These are phyloP conservation scores for Palythoa caribaeorum DNA, from an alignment of 92 coral and sea anemone species.

Conservation along the genomic window DNA sequence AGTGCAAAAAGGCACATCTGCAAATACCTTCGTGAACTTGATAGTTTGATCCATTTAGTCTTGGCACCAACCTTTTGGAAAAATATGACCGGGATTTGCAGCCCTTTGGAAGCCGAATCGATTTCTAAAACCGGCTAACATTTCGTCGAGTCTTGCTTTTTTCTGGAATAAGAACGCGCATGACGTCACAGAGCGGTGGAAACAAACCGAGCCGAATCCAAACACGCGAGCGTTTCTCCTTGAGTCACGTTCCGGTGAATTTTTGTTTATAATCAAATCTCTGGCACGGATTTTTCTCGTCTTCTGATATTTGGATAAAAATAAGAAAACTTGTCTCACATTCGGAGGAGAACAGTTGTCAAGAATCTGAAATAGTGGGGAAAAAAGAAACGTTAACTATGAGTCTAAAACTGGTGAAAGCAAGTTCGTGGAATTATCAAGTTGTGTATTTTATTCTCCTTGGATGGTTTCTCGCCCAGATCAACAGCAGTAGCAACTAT, in stretches of 20 bases:
- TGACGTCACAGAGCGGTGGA: constrained; percentile 25
- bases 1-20: too few relatives aligned
- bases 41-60: neutral
- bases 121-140: neutral
- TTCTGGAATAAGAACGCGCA: neutral
- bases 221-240: neutral
- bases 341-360: neutral
- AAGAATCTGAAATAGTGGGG: neutral
- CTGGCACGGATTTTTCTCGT: neutral
- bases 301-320: neutral
- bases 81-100: neutral
- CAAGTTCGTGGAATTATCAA: constrained; percentile 50
- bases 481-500: constrained; percentile 47
- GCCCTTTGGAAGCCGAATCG: neutral
- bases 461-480: constrained; percentile 56
- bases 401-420: neutral
- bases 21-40: too few relatives aligned
- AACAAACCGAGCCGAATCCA: neutral
- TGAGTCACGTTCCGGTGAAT: neutral
- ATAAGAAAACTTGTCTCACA: neutral
- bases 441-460: constrained; percentile 54
- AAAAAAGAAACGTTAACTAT: neutral
- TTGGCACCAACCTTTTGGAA: neutral
- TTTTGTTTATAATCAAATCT: too few relatives aligned
- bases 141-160: constrained; percentile 20